These are phyloP conservation scores for Heliconius erato DNA, from an alignment of 2,888 invertebrate genomes.

Conservation along the genomic window DNA sequence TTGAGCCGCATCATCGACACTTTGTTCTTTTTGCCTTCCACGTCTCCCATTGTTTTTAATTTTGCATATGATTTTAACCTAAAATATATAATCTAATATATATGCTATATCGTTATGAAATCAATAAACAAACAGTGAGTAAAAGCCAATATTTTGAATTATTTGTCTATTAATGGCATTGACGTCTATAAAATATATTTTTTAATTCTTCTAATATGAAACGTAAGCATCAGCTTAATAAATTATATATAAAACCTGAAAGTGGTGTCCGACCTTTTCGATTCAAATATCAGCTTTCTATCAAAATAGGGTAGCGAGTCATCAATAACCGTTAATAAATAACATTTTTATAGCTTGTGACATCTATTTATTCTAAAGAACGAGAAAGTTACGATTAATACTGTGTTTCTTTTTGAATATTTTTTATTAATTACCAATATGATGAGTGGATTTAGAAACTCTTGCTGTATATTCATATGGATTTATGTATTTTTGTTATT, in stretches of 20 bases:
- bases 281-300: slow-evolving; percentile 33
- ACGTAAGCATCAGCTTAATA: not conserved
- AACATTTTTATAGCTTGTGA: slow-evolving; percentile 35
- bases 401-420: not conserved
- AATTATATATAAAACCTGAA: slow-evolving; percentile 17
- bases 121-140: too few species aligned
- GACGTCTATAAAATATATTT: slow-evolving; percentile 13
- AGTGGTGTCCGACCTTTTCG: slow-evolving; percentile 13
- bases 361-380: slow-evolving; percentile 28
- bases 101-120: too few species aligned
- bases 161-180: not conserved
- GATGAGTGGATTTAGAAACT: not conserved
- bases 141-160: not conserved
- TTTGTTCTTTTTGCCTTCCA: slow-evolving; percentile 59
- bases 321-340: slow-evolving; percentile 49
- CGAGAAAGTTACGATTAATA: not conserved
- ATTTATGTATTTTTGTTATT: too few species aligned
- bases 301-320: slow-evolving; percentile 37
- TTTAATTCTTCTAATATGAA: slow-evolving; percentile 3
- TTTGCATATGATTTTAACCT: not conserved
- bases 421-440: too few species aligned
- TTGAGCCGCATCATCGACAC: slow-evolving; percentile 59
- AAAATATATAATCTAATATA: not conserved
- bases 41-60: slow-evolving; percentile 46
- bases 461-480: not conserved